Conservation (phyloP, 1,140 invertebrate genomes). For the Adelges cooleyi region DNA sequence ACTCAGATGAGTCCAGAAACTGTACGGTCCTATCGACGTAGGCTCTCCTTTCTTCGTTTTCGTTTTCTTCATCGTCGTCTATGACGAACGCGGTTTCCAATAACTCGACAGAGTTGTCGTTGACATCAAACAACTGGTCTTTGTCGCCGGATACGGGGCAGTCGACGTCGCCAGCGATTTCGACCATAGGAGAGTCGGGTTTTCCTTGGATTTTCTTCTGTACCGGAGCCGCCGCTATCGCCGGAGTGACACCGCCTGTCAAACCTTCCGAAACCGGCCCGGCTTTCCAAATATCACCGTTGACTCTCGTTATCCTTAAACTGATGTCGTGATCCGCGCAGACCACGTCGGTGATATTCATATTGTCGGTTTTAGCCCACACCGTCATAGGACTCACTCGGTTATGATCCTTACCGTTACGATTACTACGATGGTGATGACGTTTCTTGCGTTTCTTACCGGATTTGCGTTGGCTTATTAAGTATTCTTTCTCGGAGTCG, state of each 20-base stretch:
- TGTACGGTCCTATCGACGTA: not conserved
- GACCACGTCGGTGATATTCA: conserved; percentile 62
- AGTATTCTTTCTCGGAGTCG: no score
- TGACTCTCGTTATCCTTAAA: conserved; percentile 59
- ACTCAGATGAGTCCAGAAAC: not conserved
- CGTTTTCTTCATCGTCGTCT: not conserved
- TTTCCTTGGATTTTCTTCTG: no score
- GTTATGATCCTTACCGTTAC: not conserved
- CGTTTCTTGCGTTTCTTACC: conserved; percentile 5
- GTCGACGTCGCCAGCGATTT: not conserved
- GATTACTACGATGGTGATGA: not conserved
- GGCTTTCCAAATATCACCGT: not conserved
- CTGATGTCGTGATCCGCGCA: conserved; percentile 64
- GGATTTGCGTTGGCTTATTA: not conserved
- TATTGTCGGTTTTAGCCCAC: conserved; percentile 64
- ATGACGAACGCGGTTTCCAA: not conserved
- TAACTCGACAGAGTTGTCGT: conserved; percentile 5
- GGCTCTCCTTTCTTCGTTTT: not conserved
- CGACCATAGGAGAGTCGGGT: not conserved
- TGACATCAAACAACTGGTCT: not conserved
- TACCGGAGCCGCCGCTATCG: not conserved
- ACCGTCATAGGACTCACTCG: conserved; percentile 62
- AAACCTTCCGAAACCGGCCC: not conserved
- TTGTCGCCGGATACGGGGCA: conserved; percentile 31
- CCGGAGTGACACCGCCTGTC: not conserved